Conservation (phyloP, 2,888 invertebrate genomes). For the Leptopterna dolabrata region DNA sequence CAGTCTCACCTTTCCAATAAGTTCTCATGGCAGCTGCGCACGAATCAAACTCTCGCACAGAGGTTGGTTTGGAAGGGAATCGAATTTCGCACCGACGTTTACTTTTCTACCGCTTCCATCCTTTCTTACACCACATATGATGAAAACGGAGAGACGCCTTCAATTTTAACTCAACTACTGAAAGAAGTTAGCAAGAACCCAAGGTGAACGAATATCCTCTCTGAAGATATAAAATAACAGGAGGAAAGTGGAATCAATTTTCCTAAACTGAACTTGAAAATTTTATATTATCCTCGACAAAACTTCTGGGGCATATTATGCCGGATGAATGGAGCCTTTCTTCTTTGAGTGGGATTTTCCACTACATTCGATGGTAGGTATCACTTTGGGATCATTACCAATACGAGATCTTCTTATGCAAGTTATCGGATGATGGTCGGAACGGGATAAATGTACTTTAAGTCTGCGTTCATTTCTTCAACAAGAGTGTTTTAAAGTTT, state of each 20-base stretch:
- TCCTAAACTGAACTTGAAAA: neutral
- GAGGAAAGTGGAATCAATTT: neutral
- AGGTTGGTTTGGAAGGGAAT: neutral
- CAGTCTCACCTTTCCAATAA: constrained; percentile 22
- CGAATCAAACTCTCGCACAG: neutral
- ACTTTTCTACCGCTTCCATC: neutral
- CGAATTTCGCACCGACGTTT: neutral
- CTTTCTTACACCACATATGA: neutral
- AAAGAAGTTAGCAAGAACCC: neutral
- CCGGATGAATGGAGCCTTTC: neutral
- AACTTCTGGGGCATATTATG: neutral
- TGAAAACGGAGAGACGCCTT: neutral
- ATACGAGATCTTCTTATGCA: too few relatives aligned
- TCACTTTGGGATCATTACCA: too few relatives aligned
- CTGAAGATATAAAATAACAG: constrained; percentile 19
- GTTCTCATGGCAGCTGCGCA: neutral
- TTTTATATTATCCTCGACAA: neutral
- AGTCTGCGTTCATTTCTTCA: too few relatives aligned
- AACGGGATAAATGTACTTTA: too few relatives aligned
- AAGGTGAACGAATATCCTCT: constrained; percentile 17
- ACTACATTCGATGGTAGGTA: too few relatives aligned
- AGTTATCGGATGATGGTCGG: too few relatives aligned
- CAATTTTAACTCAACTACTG: constrained; percentile 27
- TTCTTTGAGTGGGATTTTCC: neutral
- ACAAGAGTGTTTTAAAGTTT: too few relatives aligned